These are phyloP conservation scores for Xiphorhynchus erythropygius DNA, from an alignment of 2,797 vertebrate species.

Conservation along the genomic window DNA sequence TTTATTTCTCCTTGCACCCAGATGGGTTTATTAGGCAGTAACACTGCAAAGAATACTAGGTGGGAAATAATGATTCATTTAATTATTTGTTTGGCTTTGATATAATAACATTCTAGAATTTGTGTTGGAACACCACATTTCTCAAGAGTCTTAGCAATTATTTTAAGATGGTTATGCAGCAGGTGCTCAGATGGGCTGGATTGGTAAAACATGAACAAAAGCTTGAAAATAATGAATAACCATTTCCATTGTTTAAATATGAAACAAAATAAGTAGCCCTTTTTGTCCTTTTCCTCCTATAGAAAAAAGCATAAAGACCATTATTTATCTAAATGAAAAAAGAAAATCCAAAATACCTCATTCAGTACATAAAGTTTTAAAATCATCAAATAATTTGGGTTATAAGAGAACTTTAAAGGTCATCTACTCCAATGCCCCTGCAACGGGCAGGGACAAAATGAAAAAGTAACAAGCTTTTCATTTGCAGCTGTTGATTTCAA, in stretches of 20 bases:
- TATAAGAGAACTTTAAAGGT: not conserved
- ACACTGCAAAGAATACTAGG: not conserved
- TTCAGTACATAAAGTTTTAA: not conserved
- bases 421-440: not conserved
- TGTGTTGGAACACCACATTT: not conserved
- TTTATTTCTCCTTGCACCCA: not conserved
- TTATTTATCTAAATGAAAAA: not conserved
- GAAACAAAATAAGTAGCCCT: not conserved
- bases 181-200: not conserved
- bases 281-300: not conserved
- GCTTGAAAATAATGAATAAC: not conserved
- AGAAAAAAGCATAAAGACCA: not conserved
- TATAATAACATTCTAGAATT: not conserved
- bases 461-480: not conserved
- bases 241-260: not conserved
- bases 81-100: constrained; percentile 9
- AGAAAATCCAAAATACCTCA: not conserved
- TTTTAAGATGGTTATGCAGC: not conserved
- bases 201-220: not conserved
- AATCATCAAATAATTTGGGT: not conserved
- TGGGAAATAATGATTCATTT: constrained; percentile 22
- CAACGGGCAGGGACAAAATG: not conserved
- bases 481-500: not conserved
- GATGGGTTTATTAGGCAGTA: not conserved
- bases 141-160: not conserved